Evolutionary conservation across 2,797 vertebrate species (phyloP).

Genomic region (Chloroceryle inda): DNA sequence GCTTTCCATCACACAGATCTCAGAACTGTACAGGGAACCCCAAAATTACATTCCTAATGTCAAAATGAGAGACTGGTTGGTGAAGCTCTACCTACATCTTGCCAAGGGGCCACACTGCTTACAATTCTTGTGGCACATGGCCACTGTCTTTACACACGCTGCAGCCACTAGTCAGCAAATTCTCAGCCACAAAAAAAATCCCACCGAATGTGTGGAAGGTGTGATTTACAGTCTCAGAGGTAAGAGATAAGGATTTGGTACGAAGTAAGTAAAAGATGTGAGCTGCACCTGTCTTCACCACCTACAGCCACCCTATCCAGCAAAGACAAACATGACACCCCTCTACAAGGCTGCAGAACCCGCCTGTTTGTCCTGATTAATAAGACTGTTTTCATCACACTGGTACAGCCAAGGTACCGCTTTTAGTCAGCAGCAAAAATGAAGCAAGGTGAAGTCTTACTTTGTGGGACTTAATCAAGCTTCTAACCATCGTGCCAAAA

Average conservation of each 20-base stretch:
- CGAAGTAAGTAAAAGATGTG: neutral
- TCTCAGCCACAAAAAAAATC: neutral
- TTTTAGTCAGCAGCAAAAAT: accelerated
- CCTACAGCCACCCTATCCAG: neutral
- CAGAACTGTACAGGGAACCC: neutral
- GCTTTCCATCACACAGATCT: neutral
- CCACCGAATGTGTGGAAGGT: accelerated
- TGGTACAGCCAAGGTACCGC: neutral
- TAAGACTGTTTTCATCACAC: neutral
- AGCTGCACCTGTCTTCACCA: neutral
- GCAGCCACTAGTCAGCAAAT: neutral
- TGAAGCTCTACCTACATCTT: neutral
- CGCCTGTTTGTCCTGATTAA: neutral
- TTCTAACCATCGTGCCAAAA: neutral
- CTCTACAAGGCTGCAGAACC: neutral
- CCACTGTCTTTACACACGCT: neutral
- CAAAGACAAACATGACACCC: neutral
- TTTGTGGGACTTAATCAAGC: neutral
- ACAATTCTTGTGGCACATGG: accelerated
- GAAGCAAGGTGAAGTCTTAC: neutral
- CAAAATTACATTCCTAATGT: neutral
- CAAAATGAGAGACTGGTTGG: accelerated
- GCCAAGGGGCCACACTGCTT: neutral
- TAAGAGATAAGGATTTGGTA: neutral
- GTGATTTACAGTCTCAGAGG: neutral